Evolutionary conservation across 1,140 invertebrate species (phyloP).

Genomic region (Lepidurus arcticus): DNA sequence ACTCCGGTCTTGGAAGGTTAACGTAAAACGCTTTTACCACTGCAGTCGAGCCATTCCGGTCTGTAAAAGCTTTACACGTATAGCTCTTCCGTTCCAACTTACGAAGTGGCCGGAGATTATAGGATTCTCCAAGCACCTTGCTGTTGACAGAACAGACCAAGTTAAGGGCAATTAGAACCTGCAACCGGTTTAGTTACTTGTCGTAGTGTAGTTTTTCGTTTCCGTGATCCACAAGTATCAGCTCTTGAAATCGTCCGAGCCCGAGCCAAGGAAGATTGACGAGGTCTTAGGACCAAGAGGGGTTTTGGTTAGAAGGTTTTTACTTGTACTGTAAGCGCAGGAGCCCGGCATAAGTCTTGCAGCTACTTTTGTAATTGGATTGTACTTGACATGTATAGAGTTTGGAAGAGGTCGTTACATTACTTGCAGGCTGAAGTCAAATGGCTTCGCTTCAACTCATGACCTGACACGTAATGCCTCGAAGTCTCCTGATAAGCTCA

Average conservation of each 20-base stretch:
- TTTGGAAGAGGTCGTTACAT: constrained; percentile 9
- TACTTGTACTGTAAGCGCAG: no score
- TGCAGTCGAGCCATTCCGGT: neutral
- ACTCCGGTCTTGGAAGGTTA: no score
- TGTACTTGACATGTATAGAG: constrained; percentile 19
- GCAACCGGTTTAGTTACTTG: neutral
- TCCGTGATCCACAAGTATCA: neutral
- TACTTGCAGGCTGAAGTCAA: neutral
- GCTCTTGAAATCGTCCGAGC: neutral
- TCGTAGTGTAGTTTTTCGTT: neutral
- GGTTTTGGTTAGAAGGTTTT: neutral
- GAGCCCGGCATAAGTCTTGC: neutral
- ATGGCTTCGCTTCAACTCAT: constrained; percentile 8
- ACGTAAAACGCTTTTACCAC: neutral
- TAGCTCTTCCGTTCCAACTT: no score
- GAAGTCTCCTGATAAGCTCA: constrained; percentile 16
- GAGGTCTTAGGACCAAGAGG: neutral
- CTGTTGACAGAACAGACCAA: neutral
- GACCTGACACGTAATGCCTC: constrained; percentile 7
- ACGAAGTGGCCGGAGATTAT: neutral
- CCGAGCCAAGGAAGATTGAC: neutral
- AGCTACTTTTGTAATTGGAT: constrained; percentile 20
- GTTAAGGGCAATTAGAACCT: neutral
- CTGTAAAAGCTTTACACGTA: neutral
- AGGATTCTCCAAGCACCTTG: neutral